These are phyloP conservation scores for Phthorimaea operculella DNA, from an alignment of 1,140 invertebrate species.

Conservation along the genomic window DNA sequence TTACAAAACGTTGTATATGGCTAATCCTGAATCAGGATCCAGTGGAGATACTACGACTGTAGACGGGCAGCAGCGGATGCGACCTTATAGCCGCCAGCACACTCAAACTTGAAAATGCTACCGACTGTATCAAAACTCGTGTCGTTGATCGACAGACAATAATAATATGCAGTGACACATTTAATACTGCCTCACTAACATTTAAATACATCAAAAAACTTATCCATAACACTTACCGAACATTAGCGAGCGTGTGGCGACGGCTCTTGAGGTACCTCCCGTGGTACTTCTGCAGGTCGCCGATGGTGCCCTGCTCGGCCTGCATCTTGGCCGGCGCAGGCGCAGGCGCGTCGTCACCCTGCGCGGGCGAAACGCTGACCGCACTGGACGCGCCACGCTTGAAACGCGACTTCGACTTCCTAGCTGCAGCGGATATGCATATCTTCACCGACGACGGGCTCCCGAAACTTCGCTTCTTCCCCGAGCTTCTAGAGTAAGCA, in stretches of 20 bases:
- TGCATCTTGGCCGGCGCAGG: slow-evolving; percentile 76
- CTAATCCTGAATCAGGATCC: no score
- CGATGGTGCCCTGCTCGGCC: slow-evolving; percentile 88
- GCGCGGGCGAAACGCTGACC: slow-evolving; percentile 34
- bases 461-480: slow-evolving; percentile 54
- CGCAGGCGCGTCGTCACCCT: slow-evolving; percentile 40
- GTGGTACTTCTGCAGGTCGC: slow-evolving; percentile 86
- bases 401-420: slow-evolving; percentile 55
- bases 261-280: slow-evolving; percentile 83
- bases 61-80: no score
- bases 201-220: no score
- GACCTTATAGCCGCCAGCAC: no score
- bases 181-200: no score
- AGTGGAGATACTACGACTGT: no score
- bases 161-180: no score
- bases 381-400: slow-evolving; percentile 50
- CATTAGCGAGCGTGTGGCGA: slow-evolving; percentile 86
- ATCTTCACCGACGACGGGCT: slow-evolving; percentile 59
- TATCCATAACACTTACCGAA: slow-evolving; percentile 75
- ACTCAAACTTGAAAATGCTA: no score
- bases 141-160: no score
- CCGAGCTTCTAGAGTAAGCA: slow-evolving; percentile 54
- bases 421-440: slow-evolving; percentile 59
- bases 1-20: no score
- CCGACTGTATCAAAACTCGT: no score